Base-by-base conservation (phyloP, 2,797 vertebrate genomes). In the Scolopax bukidnonensis region DNA sequence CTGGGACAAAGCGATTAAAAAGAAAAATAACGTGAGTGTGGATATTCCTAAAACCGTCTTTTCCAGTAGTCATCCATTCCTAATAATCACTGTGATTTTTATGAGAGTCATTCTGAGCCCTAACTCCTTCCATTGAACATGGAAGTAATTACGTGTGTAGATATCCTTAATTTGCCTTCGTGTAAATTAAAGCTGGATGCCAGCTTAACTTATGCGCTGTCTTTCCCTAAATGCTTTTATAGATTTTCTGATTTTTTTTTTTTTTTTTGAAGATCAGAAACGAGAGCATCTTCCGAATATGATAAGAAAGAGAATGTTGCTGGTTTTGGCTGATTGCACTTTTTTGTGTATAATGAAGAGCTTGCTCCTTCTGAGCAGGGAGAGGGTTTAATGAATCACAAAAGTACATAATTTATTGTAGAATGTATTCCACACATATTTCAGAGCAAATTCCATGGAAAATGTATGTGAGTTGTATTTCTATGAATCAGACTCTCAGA, bases 361-460 rank as follows among this genome's bases (percentile, higher is more conserved):
- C 82, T 83, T 94, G 64, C 94, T 93, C 53, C 79, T 88, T 50
- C 91, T 71, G 88, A 94, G 69, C 59, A 64, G 67, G 89, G 92
- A 92, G 92, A 81, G 30, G 77, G 84, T 90, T 94, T 95, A 95
- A 97, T 95, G 96, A 97, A 96, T 97, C 94, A 94, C 96, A 94
- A 95, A 97, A 90, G 90, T 90, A 94, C 90, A 86, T 95, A 97
- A 96, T 97, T 96, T 97, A 94, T 97, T 70, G 80, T 87, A 94
- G 95, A 95, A 84, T 70, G 65, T 96, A 95, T 96, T 96, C 87
- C 91, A 95, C 91, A 89, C 84, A 90, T 96, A 96, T 97, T 96
- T 96, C 93, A 94, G 90, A 96, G 88, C 89, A 95, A 97, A 97
- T 97, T 97, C 95, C 94, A 93, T 90, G 96, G 94, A 96, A 97